Evolutionary conservation across 2,888 invertebrate genomes (phyloP).

Genomic region (Aspidapion aeneum): DNA sequence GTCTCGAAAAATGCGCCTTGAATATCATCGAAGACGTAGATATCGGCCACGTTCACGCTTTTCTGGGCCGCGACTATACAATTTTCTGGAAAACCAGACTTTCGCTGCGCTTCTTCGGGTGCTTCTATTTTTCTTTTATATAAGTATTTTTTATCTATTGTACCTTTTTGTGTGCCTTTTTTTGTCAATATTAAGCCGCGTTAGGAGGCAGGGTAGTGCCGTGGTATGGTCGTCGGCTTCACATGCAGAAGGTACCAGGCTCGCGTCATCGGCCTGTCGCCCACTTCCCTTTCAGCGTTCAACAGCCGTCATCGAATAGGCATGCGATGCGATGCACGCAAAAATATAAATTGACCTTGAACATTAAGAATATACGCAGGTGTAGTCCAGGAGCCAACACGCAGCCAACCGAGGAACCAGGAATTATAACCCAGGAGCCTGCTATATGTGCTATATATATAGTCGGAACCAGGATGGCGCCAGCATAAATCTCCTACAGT

Average conservation of each 20-base stretch:
- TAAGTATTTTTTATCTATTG: background rate
- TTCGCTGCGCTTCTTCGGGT: background rate
- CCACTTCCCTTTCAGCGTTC: too few relatives aligned
- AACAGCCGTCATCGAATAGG: too few relatives aligned
- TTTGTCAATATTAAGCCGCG: background rate
- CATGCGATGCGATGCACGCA: too few relatives aligned
- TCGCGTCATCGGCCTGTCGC: too few relatives aligned
- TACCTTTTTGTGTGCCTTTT: background rate
- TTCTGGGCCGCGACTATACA: slow-evolving; percentile 2
- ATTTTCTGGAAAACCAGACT: background rate
- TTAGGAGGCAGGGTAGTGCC: background rate
- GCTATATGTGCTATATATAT: too few relatives aligned
- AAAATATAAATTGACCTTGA: too few relatives aligned
- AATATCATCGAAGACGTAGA: slow-evolving; percentile 34
- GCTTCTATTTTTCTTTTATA: background rate
- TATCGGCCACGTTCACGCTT: slow-evolving; percentile 23
- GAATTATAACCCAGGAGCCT: too few relatives aligned
- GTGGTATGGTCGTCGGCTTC: background rate
- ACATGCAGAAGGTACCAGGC: background rate
- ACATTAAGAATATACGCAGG: too few relatives aligned
- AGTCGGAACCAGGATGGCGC: too few relatives aligned
- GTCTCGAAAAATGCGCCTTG: slow-evolving; percentile 29
- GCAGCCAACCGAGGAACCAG: too few relatives aligned
- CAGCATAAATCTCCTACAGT: too few relatives aligned
- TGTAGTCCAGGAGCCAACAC: too few relatives aligned